Percentiles rank a stretch among this genome's conserved stretches.
Evolutionary conservation across 1,140 invertebrate genomes (phyloP).

Genomic region (Cotesia vestalis): DNA sequence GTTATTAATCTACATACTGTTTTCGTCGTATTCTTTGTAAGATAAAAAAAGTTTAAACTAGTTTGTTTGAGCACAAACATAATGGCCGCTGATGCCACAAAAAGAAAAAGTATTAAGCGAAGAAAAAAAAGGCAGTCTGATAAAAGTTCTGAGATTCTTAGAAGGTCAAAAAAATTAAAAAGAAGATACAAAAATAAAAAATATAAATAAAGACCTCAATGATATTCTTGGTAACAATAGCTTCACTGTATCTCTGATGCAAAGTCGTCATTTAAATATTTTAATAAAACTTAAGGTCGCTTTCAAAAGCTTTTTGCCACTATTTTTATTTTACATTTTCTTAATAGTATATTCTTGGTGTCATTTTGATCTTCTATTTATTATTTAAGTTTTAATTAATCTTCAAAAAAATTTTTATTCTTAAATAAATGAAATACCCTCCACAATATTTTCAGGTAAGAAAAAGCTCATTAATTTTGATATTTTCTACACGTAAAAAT

Average conservation of each 20-base stretch:
- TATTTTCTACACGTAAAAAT: no score
- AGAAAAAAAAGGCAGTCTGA: background rate
- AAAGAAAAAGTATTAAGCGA: background rate
- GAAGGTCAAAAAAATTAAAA: background rate
- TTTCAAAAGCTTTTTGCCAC: conserved; percentile 31
- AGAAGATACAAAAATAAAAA: conserved; percentile 2
- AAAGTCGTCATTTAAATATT: conserved; percentile 59
- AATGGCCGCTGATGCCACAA: conserved; percentile 13
- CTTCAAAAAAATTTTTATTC: background rate
- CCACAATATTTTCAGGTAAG: no score
- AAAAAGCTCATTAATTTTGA: no score
- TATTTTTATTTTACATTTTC: conserved; percentile 27
- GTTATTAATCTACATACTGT: background rate
- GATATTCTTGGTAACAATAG: conserved; percentile 57
- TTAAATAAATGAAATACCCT: no score
- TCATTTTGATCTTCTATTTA: conserved; percentile 19
- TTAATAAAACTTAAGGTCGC: conserved; percentile 55
- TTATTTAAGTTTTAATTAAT: background rate
- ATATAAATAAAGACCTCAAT: conserved; percentile 40
- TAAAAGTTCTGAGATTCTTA: conserved; percentile 24
- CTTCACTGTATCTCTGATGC: conserved; percentile 57
- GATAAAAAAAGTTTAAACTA: conserved; percentile 8
- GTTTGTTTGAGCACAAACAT: conserved; percentile 23
- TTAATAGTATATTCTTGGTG: conserved; percentile 2
- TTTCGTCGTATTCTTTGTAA: background rate